Evolutionary conservation across 35 echinoderm and acorn worm species (phyloP).

Genomic region (Ophioderma brevispina): DNA sequence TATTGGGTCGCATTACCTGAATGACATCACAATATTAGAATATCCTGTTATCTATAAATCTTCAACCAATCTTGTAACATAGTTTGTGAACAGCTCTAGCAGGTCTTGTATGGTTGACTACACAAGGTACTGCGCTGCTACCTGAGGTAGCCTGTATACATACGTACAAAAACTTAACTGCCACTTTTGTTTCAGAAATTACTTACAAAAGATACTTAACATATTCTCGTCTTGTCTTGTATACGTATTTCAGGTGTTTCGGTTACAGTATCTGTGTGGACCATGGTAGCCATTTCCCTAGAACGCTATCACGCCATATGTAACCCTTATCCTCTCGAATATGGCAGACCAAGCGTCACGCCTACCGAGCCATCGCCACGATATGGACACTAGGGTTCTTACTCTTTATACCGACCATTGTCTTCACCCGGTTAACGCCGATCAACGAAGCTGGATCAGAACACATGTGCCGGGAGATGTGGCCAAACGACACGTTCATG

Average conservation of each 20-base stretch:
- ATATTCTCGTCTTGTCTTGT: too few relatives aligned
- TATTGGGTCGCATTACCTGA: too few relatives aligned
- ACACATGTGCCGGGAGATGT: constrained; percentile 56
- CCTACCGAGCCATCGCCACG: constrained; percentile 58
- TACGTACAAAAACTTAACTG: background rate
- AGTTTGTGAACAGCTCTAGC: too few relatives aligned
- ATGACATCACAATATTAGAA: too few relatives aligned
- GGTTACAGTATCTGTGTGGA: constrained; percentile 90
- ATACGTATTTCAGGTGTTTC: constrained; percentile 45
- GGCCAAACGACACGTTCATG: constrained; percentile 22
- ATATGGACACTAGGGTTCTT: constrained; percentile 68
- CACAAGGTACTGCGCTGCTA: background rate
- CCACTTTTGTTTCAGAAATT: background rate
- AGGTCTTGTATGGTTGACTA: too few relatives aligned
- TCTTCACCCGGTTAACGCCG: constrained; percentile 37
- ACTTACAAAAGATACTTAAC: too few relatives aligned
- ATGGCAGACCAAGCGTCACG: constrained; percentile 93
- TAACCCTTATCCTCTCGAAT: constrained; percentile 82
- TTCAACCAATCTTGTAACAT: too few relatives aligned
- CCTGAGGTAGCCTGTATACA: background rate
- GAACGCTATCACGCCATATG: constrained; percentile 98
- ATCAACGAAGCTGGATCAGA: constrained; percentile 16
- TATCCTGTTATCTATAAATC: too few relatives aligned
- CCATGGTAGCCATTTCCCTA: constrained; percentile 94
- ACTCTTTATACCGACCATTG: constrained; percentile 62